A percentile compares a stretch with the other conserved stretches of the same genome.
phyloP scores from a whole-genome alignment of 2,797 vertebrate genomes.

The Hipposideros larvatus region DNA sequence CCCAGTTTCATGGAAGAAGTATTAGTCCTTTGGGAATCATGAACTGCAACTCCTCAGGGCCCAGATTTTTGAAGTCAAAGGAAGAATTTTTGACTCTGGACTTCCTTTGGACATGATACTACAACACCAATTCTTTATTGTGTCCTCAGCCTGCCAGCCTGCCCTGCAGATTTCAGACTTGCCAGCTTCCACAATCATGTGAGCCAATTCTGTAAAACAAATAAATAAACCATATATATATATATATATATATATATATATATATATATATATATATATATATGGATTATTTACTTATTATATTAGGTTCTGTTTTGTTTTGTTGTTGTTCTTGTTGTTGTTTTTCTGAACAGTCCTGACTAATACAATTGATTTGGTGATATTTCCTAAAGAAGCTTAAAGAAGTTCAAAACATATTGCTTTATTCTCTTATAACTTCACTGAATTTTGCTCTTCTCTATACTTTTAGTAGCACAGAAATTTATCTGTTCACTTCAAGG shows the following conservation, averaged over 20 bases:
- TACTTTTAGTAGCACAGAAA: background rate
- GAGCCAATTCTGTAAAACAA: background rate
- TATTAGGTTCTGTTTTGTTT: background rate
- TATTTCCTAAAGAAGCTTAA: slow-evolving; percentile 13
- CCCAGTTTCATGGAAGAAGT: background rate
- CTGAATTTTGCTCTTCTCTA: background rate
- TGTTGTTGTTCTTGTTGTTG: background rate
- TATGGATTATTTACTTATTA: too few species aligned
- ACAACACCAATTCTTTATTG: background rate
- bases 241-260: background rate
- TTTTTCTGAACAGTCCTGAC: background rate
- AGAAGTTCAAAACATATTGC: background rate
- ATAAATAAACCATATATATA: background rate
- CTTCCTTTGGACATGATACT: background rate
- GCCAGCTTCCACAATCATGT: background rate
- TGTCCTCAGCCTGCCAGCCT: background rate
- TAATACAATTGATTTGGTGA: background rate
- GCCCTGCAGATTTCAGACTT: background rate
- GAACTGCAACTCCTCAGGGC: background rate
- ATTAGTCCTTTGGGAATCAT: background rate
- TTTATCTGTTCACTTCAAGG: background rate
- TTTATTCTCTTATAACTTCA: background rate
- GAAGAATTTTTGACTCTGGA: background rate
- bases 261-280: too few species aligned
- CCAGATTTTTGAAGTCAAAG: background rate